Evolutionary conservation across 2,888 invertebrate genomes (phyloP), one percentile per base, ranked within the genome.

Genomic region (Isotomurus palustris): DNA sequence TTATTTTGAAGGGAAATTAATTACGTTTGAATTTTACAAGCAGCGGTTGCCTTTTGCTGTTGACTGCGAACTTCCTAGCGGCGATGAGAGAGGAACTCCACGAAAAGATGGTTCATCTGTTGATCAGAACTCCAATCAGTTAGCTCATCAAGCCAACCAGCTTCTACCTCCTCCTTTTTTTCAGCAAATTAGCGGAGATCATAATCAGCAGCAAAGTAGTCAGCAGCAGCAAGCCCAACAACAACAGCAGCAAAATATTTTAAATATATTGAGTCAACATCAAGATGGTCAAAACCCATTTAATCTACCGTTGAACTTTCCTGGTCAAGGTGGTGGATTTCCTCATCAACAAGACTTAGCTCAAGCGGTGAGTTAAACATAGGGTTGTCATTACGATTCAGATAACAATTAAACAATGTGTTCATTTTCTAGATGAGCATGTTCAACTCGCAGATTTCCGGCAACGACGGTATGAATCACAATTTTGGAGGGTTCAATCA

Each of bases 21-120:
- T 8, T 32, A 10, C 14, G 32, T 32, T 32, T 32, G 32, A 10
- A 10, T 32, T 32, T 32, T 32, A 32, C 32, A 32, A 32, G 14
- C 73, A 83, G 81, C 82, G 81, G 72, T 74, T 84, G 66, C 83
- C 83, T 48, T 83, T 84, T 74, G 83, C 83, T 28, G 76, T 83
- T 32, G 83, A 83, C 73, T 83, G 83, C 72, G 83, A 83, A 66
- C 77, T 83, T 53, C 54, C 64, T 27, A 38, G 59, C 22, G 54
- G 51, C 25, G 61, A 57, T 21, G 60, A 58, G 36, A 54, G 52
- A n/a, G 40, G 48, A 1, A 40, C 58, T 19, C 60, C 50, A 36
- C 74, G 77, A 29, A 74, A 75, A 56, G 74, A 74, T 3, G 70
- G 75, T 47, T 41, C 36, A 24, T 49, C 47, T 35, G 56, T 62